These are phyloP conservation scores for Barypeithes pellucidus DNA, from an alignment of 2,888 invertebrate species.

Conservation along the genomic window DNA sequence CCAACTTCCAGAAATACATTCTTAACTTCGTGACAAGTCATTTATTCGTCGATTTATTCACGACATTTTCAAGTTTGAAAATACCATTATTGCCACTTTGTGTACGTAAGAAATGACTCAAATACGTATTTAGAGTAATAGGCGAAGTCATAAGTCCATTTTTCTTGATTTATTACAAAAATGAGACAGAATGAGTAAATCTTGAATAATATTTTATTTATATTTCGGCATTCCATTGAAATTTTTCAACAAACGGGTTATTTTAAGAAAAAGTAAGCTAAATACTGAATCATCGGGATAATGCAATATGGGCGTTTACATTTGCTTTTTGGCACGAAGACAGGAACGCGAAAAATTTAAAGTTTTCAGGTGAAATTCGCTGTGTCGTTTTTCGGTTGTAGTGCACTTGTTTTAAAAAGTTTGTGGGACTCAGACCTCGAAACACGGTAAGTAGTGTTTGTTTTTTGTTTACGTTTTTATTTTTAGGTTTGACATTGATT, in stretches of 20 bases:
- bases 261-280: conserved; percentile 26
- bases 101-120: conserved; percentile 18
- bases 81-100: conserved; percentile 1
- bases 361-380: conserved; percentile 41
- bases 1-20: neutral
- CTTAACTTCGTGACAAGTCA: neutral
- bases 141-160: neutral
- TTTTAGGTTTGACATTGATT: conserved; percentile 2
- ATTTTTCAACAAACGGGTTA: conserved; percentile 15
- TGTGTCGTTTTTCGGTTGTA: conserved; percentile 9
- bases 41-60: conserved; percentile 6
- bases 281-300: conserved; percentile 45
- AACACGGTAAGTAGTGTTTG: conserved; percentile 32
- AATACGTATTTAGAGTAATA: conserved; percentile 11
- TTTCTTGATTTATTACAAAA: conserved; percentile 1
- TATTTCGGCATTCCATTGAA: conserved; percentile 12
- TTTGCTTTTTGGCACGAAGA: conserved; percentile 37
- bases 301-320: conserved; percentile 35
- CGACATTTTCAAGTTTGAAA: conserved; percentile 4
- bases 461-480: conserved; percentile 28
- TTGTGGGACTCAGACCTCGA: conserved; percentile 37
- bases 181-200: conserved; percentile 7
- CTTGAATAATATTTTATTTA: conserved; percentile 6
- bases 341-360: conserved; percentile 30
- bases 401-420: conserved; percentile 28